Percentiles rank a stretch among this genome's conserved stretches.
Conservation (phyloP, 1,140 invertebrate genomes). For the Lepidurus apus region DNA sequence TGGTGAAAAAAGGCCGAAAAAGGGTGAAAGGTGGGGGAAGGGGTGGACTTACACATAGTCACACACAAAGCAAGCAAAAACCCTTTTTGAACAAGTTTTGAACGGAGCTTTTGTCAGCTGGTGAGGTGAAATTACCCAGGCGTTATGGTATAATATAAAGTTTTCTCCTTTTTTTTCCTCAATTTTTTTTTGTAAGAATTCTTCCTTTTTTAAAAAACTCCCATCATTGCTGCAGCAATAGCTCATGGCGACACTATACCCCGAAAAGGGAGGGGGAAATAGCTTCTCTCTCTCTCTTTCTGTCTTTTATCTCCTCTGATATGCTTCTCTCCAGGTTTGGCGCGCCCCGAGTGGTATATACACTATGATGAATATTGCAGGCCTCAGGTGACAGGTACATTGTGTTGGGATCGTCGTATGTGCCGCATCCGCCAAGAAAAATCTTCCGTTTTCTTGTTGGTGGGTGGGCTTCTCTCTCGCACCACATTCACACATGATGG, state of each 20-base stretch:
- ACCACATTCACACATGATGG: too few relatives aligned
- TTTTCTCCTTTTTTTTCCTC: not conserved
- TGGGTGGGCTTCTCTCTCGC: not conserved
- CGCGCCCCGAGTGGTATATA: slow-evolving; percentile 1
- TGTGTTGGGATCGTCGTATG: not conserved
- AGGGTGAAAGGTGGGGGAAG: not conserved
- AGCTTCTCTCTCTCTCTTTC: slow-evolving; percentile 1
- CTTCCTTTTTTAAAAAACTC: not conserved
- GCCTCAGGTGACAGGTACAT: slow-evolving; percentile 13
- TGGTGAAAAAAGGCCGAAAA: not conserved
- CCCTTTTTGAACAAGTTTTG: not conserved
- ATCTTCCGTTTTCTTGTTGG: slow-evolving; percentile 15
- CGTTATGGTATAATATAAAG: slow-evolving; percentile 20
- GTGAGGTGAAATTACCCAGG: slow-evolving; percentile 18
- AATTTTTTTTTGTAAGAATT: not conserved
- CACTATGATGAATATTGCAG: slow-evolving; percentile 15
- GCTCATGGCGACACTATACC: not conserved
- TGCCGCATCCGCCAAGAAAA: not conserved
- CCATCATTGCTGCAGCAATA: slow-evolving; percentile 17
- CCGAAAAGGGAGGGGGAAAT: not conserved
- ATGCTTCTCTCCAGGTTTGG: not conserved
- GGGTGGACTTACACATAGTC: not conserved
- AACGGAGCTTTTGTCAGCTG: slow-evolving; percentile 17
- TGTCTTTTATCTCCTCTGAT: not conserved
- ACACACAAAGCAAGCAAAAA: not conserved